Conservation (phyloP, 2,113 vertebrate species). For the Melanerpes aurifrons region DNA sequence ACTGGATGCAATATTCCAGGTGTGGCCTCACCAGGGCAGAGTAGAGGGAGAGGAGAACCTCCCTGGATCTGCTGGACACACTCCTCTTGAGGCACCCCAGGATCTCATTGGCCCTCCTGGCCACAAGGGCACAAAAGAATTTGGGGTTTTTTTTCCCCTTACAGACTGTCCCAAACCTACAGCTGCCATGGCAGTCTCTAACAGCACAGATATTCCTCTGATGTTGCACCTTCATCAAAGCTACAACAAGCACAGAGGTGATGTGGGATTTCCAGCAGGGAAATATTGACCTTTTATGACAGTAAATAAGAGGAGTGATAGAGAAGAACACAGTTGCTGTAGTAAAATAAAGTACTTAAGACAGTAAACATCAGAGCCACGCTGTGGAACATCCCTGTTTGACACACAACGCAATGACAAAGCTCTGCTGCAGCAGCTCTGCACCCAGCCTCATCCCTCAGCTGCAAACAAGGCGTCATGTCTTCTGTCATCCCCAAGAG, state of each 20-base stretch:
- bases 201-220: neutral
- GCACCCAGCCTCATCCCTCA: neutral
- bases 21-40: too few relatives aligned
- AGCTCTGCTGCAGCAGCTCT: neutral
- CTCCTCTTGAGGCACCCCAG: too few relatives aligned
- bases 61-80: too few relatives aligned
- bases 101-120: too few relatives aligned
- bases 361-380: neutral
- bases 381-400: neutral
- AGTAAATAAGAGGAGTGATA: neutral
- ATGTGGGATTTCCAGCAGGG: neutral
- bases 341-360: constrained; percentile 14
- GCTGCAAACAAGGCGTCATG: neutral
- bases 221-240: neutral
- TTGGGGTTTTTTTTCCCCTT: neutral
- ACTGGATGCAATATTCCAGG: too few relatives aligned
- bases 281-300: constrained; percentile 7
- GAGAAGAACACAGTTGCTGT: neutral
- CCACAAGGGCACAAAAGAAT: too few relatives aligned
- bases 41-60: too few relatives aligned
- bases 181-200: neutral
- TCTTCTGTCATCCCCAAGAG: neutral
- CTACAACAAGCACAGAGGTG: neutral
- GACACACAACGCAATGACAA: neutral
- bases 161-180: neutral